These are phyloP conservation scores for Sparidentex hasta DNA, from an alignment of 2,797 vertebrate genomes.

Conservation along the genomic window DNA sequence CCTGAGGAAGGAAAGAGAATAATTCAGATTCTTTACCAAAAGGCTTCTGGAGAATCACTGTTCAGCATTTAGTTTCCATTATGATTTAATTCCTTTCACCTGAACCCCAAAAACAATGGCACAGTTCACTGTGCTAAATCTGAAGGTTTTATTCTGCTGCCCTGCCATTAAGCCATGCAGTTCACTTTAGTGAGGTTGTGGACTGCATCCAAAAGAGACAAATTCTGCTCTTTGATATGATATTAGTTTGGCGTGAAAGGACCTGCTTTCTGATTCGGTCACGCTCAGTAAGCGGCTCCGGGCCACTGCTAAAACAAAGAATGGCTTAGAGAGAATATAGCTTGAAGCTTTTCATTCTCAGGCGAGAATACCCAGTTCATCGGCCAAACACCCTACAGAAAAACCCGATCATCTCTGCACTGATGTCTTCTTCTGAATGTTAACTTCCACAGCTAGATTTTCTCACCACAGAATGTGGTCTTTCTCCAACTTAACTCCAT, in stretches of 20 bases:
- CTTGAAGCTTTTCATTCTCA: conserved; percentile 35
- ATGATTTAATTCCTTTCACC: neutral
- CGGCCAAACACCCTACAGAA: conserved; percentile 43
- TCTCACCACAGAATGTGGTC: conserved; percentile 11
- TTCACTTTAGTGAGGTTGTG: neutral
- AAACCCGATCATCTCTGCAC: conserved; percentile 38
- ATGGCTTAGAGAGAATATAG: conserved; percentile 18
- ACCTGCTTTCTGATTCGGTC: conserved; percentile 44
- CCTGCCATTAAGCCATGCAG: conserved; percentile 22
- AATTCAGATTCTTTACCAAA: conserved; percentile 21
- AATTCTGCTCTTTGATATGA: conserved; percentile 52
- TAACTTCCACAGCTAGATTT: conserved; percentile 24
- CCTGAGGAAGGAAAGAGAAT: conserved; percentile 77
- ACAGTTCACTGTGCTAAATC: conserved; percentile 20
- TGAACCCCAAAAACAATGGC: neutral
- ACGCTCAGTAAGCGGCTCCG: conserved; percentile 27
- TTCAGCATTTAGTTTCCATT: conserved; percentile 17
- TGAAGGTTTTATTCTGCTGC: conserved; percentile 21
- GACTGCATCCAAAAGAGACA: conserved; percentile 40
- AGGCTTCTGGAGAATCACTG: conserved; percentile 9
- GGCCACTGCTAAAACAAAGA: conserved; percentile 53
- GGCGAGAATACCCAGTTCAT: conserved; percentile 21
- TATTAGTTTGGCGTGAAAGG: conserved; percentile 34
- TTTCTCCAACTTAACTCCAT: conserved; percentile 1
- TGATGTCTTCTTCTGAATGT: conserved; percentile 42